phyloP scores from a whole-genome alignment of 2,797 vertebrate species.

The Trachurus trachurus region DNA sequence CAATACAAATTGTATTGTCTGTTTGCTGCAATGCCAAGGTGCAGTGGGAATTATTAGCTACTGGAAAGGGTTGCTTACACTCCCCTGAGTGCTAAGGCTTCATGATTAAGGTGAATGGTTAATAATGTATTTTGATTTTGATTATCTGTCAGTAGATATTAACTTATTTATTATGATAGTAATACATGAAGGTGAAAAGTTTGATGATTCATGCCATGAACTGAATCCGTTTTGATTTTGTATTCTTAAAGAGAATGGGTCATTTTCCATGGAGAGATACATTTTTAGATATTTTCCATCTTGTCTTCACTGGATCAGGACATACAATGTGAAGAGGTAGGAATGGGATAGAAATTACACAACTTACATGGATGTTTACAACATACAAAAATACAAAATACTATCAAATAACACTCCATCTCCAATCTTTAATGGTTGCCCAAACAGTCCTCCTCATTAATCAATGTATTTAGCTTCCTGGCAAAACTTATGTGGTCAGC shows the following conservation, averaged over 20 bases:
- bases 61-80: constrained; percentile 5
- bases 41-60: constrained; percentile 36
- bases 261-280: not conserved
- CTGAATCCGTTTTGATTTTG: constrained; percentile 1
- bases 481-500: constrained; percentile 78
- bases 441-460: constrained; percentile 73
- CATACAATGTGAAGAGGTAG: not conserved
- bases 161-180: not conserved
- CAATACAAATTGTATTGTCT: constrained; percentile 61
- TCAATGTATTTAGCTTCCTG: constrained; percentile 64
- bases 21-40: constrained; percentile 37
- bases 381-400: constrained; percentile 1
- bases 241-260: not conserved
- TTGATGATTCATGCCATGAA: not conserved
- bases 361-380: not conserved
- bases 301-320: not conserved
- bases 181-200: not conserved
- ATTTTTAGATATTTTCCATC: not conserved
- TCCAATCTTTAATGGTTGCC: constrained; percentile 84
- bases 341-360: not conserved
- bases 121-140: not conserved
- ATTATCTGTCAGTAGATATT: not conserved
- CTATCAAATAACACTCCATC: constrained; percentile 69
- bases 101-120: constrained; percentile 4
- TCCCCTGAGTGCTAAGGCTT: not conserved